Evolutionary conservation across 2,797 vertebrate genomes (phyloP).

Genomic region (Psittacula echo): DNA sequence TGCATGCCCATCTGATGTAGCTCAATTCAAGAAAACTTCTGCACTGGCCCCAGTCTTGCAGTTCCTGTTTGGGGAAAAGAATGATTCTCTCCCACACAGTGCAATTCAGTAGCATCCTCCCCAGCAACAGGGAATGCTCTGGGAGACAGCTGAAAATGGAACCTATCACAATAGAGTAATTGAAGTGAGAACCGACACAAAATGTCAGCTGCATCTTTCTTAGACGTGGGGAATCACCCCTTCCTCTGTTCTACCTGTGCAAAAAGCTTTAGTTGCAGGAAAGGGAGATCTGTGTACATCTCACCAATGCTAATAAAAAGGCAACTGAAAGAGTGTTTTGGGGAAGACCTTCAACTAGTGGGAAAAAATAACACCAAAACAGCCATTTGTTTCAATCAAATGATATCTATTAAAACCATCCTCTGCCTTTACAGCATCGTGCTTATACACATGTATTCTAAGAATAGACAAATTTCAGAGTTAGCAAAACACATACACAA

Average conservation of each 20-base stretch:
- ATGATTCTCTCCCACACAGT: not conserved
- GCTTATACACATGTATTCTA: not conserved
- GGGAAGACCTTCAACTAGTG: not conserved
- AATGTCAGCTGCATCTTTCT: not conserved
- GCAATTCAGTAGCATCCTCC: not conserved
- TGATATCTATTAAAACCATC: not conserved
- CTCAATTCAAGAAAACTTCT: not conserved
- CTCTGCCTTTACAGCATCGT: not conserved
- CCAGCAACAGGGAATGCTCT: not conserved
- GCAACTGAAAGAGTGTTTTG: not conserved
- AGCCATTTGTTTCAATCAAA: not conserved
- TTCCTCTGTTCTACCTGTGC: not conserved
- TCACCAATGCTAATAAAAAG: not conserved
- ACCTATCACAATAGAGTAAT: not conserved
- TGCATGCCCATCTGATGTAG: not conserved
- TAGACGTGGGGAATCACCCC: not conserved
- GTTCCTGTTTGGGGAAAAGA: not conserved
- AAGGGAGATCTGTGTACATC: not conserved
- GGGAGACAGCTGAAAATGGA: not conserved
- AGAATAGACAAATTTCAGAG: not conserved
- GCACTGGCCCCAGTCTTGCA: not conserved
- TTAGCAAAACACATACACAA: not conserved
- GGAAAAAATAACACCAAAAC: not conserved
- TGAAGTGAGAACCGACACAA: not conserved
- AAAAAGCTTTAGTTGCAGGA: not conserved